Percentiles rank a stretch among this genome's conserved stretches.
Conservation (phyloP, 2,888 invertebrate species). For the Drosophila subsilvestris region DNA sequence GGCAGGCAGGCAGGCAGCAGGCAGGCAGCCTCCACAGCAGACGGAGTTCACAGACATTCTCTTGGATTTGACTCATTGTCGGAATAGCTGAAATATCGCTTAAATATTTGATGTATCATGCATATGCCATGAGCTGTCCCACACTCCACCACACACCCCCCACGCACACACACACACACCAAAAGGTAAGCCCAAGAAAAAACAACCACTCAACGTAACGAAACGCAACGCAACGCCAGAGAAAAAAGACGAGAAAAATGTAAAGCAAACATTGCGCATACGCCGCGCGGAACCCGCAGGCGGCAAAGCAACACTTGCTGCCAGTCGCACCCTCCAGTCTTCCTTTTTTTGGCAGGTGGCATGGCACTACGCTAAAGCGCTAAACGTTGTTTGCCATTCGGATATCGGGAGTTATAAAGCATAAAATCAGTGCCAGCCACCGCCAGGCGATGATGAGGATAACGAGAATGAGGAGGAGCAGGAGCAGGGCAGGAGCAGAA, state of each 20-base stretch:
- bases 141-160: not conserved
- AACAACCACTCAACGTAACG: conserved; percentile 26
- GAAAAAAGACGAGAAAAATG: conserved; percentile 31
- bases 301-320: conserved; percentile 67
- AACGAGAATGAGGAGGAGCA: conserved; percentile 12
- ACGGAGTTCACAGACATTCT: conserved; percentile 54
- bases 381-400: conserved; percentile 74
- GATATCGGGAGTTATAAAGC: conserved; percentile 83
- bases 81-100: conserved; percentile 73
- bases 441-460: conserved; percentile 42
- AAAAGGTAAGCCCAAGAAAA: conserved; percentile 34
- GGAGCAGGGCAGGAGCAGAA: conserved; percentile 15
- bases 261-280: conserved; percentile 66
- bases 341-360: conserved; percentile 23
- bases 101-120: conserved; percentile 76
- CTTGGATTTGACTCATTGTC: conserved; percentile 77
- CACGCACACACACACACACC: conserved; percentile 30
- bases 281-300: conserved; percentile 71
- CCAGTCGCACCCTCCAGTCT: conserved; percentile 3
- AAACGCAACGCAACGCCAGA: not conserved
- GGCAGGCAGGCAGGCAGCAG: conserved; percentile 6
- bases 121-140: conserved; percentile 41
- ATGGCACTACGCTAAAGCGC: conserved; percentile 70
- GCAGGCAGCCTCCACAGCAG: conserved; percentile 12
- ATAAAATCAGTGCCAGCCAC: conserved; percentile 82